phyloP scores from a whole-genome alignment of 2,797 vertebrate species.

The Typhlichthys subterraneus region DNA sequence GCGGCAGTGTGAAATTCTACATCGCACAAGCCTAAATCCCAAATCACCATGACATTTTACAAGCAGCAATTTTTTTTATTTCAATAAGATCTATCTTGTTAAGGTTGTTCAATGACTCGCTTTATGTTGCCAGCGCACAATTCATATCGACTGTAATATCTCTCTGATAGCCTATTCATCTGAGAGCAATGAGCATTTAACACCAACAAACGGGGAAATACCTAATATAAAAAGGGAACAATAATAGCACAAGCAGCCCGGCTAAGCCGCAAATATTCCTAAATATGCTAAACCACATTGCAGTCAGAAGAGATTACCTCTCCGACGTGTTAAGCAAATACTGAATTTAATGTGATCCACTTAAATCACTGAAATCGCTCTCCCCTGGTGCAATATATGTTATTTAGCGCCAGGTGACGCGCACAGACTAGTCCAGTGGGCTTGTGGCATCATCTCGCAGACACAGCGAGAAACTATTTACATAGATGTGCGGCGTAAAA shows the following conservation, averaged over 20 bases:
- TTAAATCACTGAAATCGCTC: conserved; percentile 53
- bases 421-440: conserved; percentile 21
- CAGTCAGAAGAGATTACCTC: conserved; percentile 63
- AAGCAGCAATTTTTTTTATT: conserved; percentile 41
- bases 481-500: conserved; percentile 54
- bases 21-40: conserved; percentile 68
- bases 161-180: conserved; percentile 68
- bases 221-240: conserved; percentile 50
- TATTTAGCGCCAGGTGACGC: conserved; percentile 50
- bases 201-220: conserved; percentile 55
- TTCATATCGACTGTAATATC: conserved; percentile 71
- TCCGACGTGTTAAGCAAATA: conserved; percentile 63
- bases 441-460: conserved; percentile 51
- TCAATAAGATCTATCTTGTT: conserved; percentile 62
- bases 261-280: conserved; percentile 56
- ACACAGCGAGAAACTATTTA: conserved; percentile 64
- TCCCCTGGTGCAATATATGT: conserved; percentile 52
- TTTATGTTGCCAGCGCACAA: conserved; percentile 33
- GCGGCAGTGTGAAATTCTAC: conserved; percentile 72
- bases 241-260: conserved; percentile 45
- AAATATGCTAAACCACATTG: conserved; percentile 72
- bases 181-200: conserved; percentile 61
- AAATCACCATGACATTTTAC: conserved; percentile 75
- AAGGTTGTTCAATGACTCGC: conserved; percentile 61
- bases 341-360: conserved; percentile 59